Conservation (phyloP, 2,888 invertebrate species). For the Cephus rjabovi region DNA sequence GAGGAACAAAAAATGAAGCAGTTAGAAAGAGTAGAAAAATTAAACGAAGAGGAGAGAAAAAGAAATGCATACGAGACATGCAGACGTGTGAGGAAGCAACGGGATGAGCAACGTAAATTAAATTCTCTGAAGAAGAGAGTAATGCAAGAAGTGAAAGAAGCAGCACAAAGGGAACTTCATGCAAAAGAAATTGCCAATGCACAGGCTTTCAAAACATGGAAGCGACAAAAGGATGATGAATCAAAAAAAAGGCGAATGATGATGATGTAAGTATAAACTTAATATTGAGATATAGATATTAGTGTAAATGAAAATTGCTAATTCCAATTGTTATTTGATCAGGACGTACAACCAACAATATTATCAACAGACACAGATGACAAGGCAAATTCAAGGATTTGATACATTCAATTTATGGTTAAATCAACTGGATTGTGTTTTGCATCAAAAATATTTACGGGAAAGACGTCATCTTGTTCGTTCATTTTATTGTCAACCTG, state of each 20-base stretch:
- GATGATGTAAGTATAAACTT: conserved; percentile 17
- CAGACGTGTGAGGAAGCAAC: conserved; percentile 14
- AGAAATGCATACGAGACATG: conserved; percentile 27
- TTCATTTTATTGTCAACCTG: conserved; percentile 42
- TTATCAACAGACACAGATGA: neutral
- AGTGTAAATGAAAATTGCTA: no score
- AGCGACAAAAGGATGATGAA: conserved; percentile 22
- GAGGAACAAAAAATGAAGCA: conserved; percentile 27
- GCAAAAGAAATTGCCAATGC: conserved; percentile 26
- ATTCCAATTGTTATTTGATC: no score
- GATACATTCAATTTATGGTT: conserved; percentile 35
- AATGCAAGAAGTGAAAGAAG: conserved; percentile 12
- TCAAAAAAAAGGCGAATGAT: conserved; percentile 15
- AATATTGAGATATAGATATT: no score
- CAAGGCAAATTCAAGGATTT: neutral
- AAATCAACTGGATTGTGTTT: conserved; percentile 36
- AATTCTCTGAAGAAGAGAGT: conserved; percentile 16
- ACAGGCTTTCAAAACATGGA: conserved; percentile 26
- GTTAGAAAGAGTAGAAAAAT: conserved; percentile 21
- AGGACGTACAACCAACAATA: neutral
- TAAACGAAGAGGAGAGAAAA: conserved; percentile 27
- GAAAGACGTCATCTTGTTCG: conserved; percentile 37
- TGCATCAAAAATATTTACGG: conserved; percentile 41
- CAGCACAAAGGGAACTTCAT: conserved; percentile 11
- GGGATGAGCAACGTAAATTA: conserved; percentile 14